Base-by-base conservation (phyloP, 2,797 vertebrate genomes). In the Coccyzus lansbergi region DNA sequence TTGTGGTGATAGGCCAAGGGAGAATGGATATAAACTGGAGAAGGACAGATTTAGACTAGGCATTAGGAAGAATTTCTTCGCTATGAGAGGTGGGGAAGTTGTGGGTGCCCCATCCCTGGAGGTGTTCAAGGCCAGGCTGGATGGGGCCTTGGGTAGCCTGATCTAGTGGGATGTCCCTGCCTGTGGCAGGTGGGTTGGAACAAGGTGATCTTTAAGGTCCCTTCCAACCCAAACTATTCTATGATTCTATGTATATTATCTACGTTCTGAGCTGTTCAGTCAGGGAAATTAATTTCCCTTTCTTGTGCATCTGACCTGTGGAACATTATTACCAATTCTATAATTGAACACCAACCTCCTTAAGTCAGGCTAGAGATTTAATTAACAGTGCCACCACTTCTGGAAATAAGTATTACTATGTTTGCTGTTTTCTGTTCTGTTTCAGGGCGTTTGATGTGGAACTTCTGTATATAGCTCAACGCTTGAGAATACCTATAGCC, bases 381-480 rank as follows among this genome's bases (percentile, higher is more conserved):
- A 95, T 94, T 87, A 86, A 59, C 68, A 34, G 71, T 74, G 64
- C 31, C 22, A 76, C 55, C 86, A 51, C 71, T 82, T 88, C 44
- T 90, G 46, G 77, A 87, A 90, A 44, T 91, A 84, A 93, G 24
- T 75, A 53, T 80, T 81, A 83, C 83, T 96, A 6, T 83, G n/a
- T 95, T 91, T 95, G 69, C 15, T 92, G 21, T 94, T 95, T 96
- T 46, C 53, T 94, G 28, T 94, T 97, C 83, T 93, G 42, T 81
- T 97, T n/a, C 95, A 99, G 99, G 99, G 99, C 99, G 0, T 99
- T 99, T 97, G 99, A 99, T 58, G 99, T 99, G 96, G 99, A 99
- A 96, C 98, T 99, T 48, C 98, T 99, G 58, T 99, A 98, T 84
- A 99, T 99, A 69, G 99, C 99, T 78, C 99, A 99, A 96, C 97